phyloP scores from a whole-genome alignment of 2,113 vertebrate species.

The Colius striatus region DNA sequence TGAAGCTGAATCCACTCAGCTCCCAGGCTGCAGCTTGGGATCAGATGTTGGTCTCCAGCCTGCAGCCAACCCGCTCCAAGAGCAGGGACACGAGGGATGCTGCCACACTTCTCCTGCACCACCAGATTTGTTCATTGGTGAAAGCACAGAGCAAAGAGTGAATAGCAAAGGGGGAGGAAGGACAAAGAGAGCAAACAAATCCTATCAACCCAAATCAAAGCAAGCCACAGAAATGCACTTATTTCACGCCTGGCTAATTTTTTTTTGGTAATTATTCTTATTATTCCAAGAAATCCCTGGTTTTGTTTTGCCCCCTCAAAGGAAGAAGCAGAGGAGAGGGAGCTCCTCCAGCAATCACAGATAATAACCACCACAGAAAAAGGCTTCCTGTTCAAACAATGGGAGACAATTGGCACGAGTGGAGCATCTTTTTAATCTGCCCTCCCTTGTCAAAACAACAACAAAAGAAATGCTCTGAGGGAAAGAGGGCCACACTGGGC shows the following conservation, averaged over 20 bases:
- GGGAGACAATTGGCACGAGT: background rate
- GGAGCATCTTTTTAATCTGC: constrained; percentile 8
- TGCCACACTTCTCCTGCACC: background rate
- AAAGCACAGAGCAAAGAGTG: background rate
- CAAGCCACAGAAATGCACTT: constrained; percentile 5
- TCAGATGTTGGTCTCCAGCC: background rate
- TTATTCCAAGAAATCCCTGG: constrained; percentile 38
- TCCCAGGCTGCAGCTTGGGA: background rate
- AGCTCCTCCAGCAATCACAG: constrained; percentile 25
- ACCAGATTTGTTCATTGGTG: fast-evolving
- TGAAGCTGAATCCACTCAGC: background rate
- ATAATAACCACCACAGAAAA: background rate
- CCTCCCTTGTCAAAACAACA: background rate
- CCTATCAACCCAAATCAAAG: background rate
- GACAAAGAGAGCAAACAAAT: background rate
- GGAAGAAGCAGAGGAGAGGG: constrained; percentile 14
- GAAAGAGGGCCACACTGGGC: background rate
- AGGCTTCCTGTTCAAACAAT: constrained; percentile 16
- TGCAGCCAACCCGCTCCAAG: background rate
- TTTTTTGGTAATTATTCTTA: background rate
- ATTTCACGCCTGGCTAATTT: constrained; percentile 51
- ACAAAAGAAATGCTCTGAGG: fast-evolving
- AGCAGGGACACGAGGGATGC: background rate
- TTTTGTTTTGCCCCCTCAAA: constrained; percentile 43
- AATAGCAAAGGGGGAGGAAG: background rate